Evolutionary conservation across 2,888 invertebrate species (phyloP), one percentile per base, ranked within the genome.

Genomic region (Plagodis pulveraria): DNA sequence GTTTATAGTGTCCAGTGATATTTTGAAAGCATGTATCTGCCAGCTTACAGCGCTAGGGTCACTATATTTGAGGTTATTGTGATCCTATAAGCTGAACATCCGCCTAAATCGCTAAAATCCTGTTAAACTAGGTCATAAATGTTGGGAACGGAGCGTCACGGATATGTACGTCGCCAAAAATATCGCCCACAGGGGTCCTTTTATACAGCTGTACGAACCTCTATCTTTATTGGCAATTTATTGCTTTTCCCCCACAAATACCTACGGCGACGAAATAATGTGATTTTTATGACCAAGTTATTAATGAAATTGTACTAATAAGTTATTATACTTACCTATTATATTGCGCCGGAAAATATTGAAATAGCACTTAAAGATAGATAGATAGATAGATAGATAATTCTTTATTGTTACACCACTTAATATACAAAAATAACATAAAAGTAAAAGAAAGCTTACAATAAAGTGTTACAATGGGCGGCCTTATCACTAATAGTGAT

Each of bases 171-270:
- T 78, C 73, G 71, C 76, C 77, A 76, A 74, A 74, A 70, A 72
- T 71, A 64, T 75, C 66, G 67, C 67, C 67, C 69, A 58, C 71
- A 41, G 65, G 83, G 83, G 78, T 72, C 73, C 73, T 73, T 81
- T 82, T 83, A 79, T 78, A 71, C 73, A 75, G 70, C 73, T 42
- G 70, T 67, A 74, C 71, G 74, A 77, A 74, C 76, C 73, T 68
- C 72, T 67, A 68, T 81, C 77, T 86, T 86, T 86, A 86, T 87
- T 81, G 78, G 78, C 71, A 79, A 85, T 87, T 87, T 87, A 89
- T 84, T 83, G 77, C 83, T 55, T 68, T 22, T 67, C 77, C 74
- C 74, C 63, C 68, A 67, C 77, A 74, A 74, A 76, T 68, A 22
- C 22, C 22, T 22, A 72, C 66, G 71, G 68, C 69, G 67, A 74